Conservation (phyloP, 1,140 invertebrate species). For the Drosophila ercepeae region DNA sequence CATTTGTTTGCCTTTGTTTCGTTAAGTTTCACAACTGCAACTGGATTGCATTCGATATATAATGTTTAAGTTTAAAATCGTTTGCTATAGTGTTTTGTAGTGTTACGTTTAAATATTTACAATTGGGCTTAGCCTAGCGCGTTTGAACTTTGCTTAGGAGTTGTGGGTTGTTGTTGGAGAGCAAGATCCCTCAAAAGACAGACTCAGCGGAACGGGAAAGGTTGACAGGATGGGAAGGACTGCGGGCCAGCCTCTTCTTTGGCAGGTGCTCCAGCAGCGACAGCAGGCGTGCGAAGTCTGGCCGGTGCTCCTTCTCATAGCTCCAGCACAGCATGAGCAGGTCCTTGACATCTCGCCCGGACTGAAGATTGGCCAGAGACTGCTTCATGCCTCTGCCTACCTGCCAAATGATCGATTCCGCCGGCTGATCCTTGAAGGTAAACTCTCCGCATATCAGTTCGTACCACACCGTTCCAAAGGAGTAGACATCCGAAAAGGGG, state of each 20-base stretch:
- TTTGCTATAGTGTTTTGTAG: constrained; percentile 28
- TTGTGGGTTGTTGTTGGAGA: not conserved
- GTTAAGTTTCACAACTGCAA: constrained; percentile 44
- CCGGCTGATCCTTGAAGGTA: constrained; percentile 96
- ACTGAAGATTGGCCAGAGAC: constrained; percentile 96
- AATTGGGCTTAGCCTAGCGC: constrained; percentile 36
- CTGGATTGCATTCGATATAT: constrained; percentile 38
- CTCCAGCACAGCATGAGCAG: constrained; percentile 99
- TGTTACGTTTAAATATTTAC: constrained; percentile 58
- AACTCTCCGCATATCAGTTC: constrained; percentile 98
- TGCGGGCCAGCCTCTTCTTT: constrained; percentile 96
- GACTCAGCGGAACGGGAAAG: constrained; percentile 96
- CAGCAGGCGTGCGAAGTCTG: constrained; percentile 94
- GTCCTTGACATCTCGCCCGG: constrained; percentile 98
- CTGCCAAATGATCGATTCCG: constrained; percentile 98
- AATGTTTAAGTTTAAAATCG: constrained; percentile 40
- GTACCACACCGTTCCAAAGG: constrained; percentile 99
- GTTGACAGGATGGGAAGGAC: constrained; percentile 98
- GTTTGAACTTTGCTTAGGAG: constrained; percentile 44
- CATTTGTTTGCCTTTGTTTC: constrained; percentile 40
- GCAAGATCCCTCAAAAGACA: constrained; percentile 87
- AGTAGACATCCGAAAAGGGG: constrained; percentile 96
- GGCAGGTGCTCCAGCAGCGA: constrained; percentile 95
- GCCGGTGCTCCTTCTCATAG: constrained; percentile 91
- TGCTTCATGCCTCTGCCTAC: constrained; percentile 98